Percentiles rank a stretch among this genome's conserved stretches.
phyloP scores from a whole-genome alignment of 2,888 invertebrate species.

The Epinotia demarniana region DNA sequence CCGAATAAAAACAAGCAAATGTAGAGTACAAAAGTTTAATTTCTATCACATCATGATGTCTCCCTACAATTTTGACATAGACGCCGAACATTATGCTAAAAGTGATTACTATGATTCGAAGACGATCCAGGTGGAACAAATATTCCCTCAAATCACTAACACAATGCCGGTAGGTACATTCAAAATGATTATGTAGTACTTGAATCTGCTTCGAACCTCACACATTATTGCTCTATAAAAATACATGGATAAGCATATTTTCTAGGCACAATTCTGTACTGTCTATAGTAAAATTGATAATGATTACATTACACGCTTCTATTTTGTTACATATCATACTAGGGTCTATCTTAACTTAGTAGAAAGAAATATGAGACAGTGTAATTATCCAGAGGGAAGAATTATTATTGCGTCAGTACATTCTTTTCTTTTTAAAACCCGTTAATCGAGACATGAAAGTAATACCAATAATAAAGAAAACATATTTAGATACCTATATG shows the following conservation, averaged over 20 bases:
- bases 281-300: conserved; percentile 70
- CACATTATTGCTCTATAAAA: conserved; percentile 80
- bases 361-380: conserved; percentile 52
- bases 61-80: conserved; percentile 79
- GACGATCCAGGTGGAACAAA: conserved; percentile 56
- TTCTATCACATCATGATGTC: conserved; percentile 83
- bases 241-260: conserved; percentile 80
- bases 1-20: conserved; percentile 54
- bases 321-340: conserved; percentile 66
- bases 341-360: conserved; percentile 59
- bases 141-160: conserved; percentile 18
- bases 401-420: conserved; percentile 13
- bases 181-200: conserved; percentile 34
- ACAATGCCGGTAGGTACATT: conserved; percentile 24
- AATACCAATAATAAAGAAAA: background rate
- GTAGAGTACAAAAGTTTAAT: conserved; percentile 83
- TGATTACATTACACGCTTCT: conserved; percentile 78
- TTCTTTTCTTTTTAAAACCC: conserved; percentile 11
- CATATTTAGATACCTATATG: background rate
- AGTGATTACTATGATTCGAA: conserved; percentile 75
- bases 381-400: conserved; percentile 9
- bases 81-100: conserved; percentile 74
- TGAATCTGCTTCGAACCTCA: conserved; percentile 71
- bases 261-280: conserved; percentile 84
- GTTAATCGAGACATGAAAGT: conserved; percentile 9